Conservation (phyloP, 1,140 invertebrate species). For the Mercenaria mercenaria region DNA sequence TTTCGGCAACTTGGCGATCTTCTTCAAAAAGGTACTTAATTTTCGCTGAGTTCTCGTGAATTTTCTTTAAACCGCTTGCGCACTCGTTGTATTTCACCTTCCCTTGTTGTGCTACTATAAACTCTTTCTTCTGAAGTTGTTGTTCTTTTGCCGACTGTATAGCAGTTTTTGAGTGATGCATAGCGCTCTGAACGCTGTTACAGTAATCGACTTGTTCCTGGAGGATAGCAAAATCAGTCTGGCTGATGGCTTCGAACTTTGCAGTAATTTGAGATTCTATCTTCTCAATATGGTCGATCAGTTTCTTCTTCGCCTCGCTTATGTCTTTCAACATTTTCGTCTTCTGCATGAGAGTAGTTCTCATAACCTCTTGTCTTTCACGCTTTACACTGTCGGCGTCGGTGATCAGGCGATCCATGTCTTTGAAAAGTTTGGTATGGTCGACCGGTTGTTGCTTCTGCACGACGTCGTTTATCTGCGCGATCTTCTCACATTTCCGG, state of each 20-base stretch:
- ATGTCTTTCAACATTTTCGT: conserved; percentile 58
- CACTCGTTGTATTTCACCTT: conserved; percentile 56
- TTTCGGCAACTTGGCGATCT: conserved; percentile 49
- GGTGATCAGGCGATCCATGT: conserved; percentile 33
- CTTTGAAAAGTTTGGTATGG: conserved; percentile 33
- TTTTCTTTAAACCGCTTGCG: conserved; percentile 29
- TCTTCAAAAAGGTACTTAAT: conserved; percentile 59
- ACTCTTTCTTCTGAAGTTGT: conserved; percentile 38
- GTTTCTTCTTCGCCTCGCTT: conserved; percentile 46
- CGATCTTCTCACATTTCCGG: conserved; percentile 50
- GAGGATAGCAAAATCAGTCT: conserved; percentile 51
- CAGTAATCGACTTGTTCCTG: conserved; percentile 63
- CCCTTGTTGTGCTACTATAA: conserved; percentile 56
- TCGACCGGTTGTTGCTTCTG: background rate
- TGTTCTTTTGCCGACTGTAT: conserved; percentile 53
- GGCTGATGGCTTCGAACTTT: conserved; percentile 53
- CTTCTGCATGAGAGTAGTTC: conserved; percentile 47
- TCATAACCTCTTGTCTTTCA: conserved; percentile 58
- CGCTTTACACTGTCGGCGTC: conserved; percentile 50
- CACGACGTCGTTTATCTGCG: conserved; percentile 39
- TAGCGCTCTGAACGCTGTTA: conserved; percentile 63
- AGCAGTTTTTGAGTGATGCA: conserved; percentile 49
- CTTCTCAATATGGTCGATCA: conserved; percentile 62
- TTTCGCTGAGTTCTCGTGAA: conserved; percentile 58
- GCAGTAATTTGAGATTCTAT: conserved; percentile 53